phyloP scores from a whole-genome alignment of 1,140 invertebrate genomes.

The Metaphire vulgaris region DNA sequence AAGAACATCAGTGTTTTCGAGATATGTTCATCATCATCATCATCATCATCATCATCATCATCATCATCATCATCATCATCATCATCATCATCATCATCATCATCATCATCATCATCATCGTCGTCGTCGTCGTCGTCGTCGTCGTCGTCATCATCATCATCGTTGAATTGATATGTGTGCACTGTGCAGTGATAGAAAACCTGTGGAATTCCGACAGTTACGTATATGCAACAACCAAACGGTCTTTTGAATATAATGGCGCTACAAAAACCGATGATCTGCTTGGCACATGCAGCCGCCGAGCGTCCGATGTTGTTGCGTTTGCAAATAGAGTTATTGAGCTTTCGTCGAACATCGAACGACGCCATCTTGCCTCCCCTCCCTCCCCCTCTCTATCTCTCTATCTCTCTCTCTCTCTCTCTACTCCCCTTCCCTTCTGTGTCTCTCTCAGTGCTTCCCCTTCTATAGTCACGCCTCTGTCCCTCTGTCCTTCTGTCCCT shows the following conservation, averaged over 20 bases:
- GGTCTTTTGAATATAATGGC: too few relatives aligned
- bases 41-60: constrained; percentile 1
- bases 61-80: constrained; percentile 1
- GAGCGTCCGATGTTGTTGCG: too few relatives aligned
- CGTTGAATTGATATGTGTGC: too few relatives aligned
- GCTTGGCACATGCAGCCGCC: too few relatives aligned
- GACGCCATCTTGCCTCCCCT: neutral
- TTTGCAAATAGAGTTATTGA: too few relatives aligned
- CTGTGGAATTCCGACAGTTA: too few relatives aligned
- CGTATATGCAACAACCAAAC: too few relatives aligned
- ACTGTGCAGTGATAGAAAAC: too few relatives aligned
- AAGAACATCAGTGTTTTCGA: too few relatives aligned
- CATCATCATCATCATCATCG: neutral
- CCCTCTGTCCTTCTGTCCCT: neutral
- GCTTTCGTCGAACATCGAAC: neutral
- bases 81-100: constrained; percentile 6
- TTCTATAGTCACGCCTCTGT: neutral
- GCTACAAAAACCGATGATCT: too few relatives aligned
- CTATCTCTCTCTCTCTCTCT: constrained; percentile 15
- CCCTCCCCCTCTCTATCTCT: neutral
- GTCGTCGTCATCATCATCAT: neutral
- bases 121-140: neutral
- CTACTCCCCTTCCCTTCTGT: constrained; percentile 26
- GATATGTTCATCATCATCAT: too few relatives aligned
- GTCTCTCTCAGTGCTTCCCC: constrained; percentile 16